Evolutionary conservation across 1,140 invertebrate species (phyloP).

Genomic region (Cyclina sinensis): DNA sequence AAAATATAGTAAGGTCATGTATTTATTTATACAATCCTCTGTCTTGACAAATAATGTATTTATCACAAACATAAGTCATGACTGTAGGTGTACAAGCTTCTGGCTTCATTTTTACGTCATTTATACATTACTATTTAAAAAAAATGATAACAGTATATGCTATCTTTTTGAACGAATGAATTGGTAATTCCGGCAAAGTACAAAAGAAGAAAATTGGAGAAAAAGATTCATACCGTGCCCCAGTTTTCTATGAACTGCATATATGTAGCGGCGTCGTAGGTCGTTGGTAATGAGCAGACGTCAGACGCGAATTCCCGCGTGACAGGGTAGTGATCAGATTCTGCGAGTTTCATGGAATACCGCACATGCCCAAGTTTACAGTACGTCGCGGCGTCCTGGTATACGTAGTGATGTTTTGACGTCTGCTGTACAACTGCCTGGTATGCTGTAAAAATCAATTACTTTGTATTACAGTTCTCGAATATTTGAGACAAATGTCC

Average conservation of each 20-base stretch:
- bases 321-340: constrained; percentile 65
- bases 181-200: too few species aligned
- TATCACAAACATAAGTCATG: too few species aligned
- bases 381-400: constrained; percentile 68
- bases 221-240: constrained; percentile 69
- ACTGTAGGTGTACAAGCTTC: too few species aligned
- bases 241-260: constrained; percentile 73
- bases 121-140: too few species aligned
- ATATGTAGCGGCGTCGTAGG: constrained; percentile 61
- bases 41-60: too few species aligned
- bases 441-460: constrained; percentile 46
- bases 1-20: neutral
- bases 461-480: neutral
- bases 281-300: constrained; percentile 64
- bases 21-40: too few species aligned
- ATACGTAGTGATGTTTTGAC: constrained; percentile 66
- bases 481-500: too few species aligned
- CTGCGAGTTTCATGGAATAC: constrained; percentile 69
- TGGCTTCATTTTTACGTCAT: too few species aligned
- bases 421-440: constrained; percentile 63
- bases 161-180: too few species aligned
- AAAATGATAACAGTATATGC: too few species aligned
- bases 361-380: constrained; percentile 71
- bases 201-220: too few species aligned
- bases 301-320: constrained; percentile 70